These are phyloP conservation scores for Epirrita christyi DNA, from an alignment of 2,888 invertebrate genomes.

Conservation along the genomic window DNA sequence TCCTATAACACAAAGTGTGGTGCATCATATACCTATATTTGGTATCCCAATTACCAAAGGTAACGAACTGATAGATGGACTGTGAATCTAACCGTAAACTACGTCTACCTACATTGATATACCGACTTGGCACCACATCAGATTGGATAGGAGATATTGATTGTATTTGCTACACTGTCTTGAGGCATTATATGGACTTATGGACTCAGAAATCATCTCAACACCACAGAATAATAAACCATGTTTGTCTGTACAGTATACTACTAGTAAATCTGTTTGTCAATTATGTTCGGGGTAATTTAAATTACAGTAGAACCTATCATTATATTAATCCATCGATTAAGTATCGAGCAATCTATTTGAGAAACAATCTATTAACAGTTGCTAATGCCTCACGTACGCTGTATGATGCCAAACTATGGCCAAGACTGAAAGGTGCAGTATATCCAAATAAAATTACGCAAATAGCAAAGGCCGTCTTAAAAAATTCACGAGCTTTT, in stretches of 20 bases:
- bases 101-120: slow-evolving; percentile 1
- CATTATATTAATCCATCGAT: no score
- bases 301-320: no score
- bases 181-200: background rate
- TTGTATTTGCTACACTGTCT: background rate
- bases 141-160: background rate
- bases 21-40: no score
- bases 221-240: background rate
- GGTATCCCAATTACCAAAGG: slow-evolving; percentile 2
- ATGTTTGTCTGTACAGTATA: no score
- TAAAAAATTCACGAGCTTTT: slow-evolving; percentile 32
- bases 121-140: slow-evolving; percentile 7
- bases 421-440: no score
- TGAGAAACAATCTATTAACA: no score
- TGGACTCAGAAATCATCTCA: background rate
- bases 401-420: no score
- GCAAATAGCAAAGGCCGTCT: slow-evolving; percentile 22
- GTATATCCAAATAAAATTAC: slow-evolving; percentile 22
- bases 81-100: background rate
- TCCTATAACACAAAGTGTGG: background rate
- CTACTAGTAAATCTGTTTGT: no score
- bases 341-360: no score
- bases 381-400: no score
- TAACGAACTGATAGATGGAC: slow-evolving; percentile 2
- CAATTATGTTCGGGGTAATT: no score